Evolutionary conservation across 2,113 vertebrate species (phyloP).

Genomic region (Lophotis ruficrista): DNA sequence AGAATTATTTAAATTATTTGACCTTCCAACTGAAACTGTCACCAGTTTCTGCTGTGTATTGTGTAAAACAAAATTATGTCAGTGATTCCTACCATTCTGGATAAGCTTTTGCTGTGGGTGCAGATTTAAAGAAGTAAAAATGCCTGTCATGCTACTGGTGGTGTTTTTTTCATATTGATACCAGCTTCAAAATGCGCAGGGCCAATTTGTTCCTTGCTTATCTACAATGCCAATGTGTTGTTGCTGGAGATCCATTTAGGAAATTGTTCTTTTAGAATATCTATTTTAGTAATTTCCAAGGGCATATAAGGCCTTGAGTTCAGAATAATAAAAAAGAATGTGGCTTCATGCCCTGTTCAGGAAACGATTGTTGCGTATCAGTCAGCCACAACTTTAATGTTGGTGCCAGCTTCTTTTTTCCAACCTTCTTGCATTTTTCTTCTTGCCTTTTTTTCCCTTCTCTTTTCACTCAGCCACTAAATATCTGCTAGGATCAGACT

Average conservation of each 20-base stretch:
- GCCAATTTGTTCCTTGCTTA: neutral
- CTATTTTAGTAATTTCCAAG: neutral
- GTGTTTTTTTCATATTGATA: neutral
- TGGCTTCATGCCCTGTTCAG: neutral
- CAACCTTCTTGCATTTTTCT: neutral
- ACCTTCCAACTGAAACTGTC: neutral
- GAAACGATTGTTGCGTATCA: neutral
- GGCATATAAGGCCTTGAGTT: neutral
- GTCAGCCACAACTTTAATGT: neutral
- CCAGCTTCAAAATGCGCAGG: neutral
- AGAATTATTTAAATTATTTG: neutral
- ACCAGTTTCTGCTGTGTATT: neutral
- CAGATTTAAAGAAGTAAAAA: neutral
- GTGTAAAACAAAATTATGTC: neutral
- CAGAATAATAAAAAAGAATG: neutral
- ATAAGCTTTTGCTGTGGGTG: neutral
- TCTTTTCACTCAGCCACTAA: neutral
- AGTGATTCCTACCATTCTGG: neutral
- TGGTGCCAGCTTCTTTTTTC: neutral
- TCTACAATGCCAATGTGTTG: fast-evolving
- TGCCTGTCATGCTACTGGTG: neutral
- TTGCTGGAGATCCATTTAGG: neutral
- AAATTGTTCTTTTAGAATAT: neutral
- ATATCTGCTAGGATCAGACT: neutral
- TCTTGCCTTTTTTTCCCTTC: neutral